Evolutionary conservation across 2,797 vertebrate genomes (phyloP).

Genomic region (Stomatorhinus walkeri): DNA sequence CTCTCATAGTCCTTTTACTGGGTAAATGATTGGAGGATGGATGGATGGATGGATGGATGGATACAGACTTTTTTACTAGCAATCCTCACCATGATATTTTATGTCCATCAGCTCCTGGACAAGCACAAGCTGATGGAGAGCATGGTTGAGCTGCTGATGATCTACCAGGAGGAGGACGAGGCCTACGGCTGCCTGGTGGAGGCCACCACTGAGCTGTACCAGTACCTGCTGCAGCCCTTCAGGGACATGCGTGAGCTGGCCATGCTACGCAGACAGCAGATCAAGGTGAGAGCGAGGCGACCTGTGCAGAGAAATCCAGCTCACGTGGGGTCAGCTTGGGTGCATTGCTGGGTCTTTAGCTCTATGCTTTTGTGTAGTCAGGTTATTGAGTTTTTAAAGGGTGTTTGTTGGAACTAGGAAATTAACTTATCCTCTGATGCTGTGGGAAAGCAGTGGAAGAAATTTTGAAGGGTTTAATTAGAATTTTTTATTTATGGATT

Average conservation of each 20-base stretch:
- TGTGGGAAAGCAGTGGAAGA: neutral
- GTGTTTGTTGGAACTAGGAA: neutral
- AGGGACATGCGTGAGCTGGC: conserved; percentile 96
- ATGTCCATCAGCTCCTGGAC: conserved; percentile 72
- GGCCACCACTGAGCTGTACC: conserved; percentile 88
- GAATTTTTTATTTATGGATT: neutral
- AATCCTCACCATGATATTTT: neutral
- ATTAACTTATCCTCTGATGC: neutral
- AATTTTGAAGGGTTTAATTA: neutral
- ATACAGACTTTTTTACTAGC: neutral
- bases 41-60: neutral
- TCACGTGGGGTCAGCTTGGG: neutral
- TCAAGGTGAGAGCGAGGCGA: conserved; percentile 71
- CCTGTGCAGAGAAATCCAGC: neutral
- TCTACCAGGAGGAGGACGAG: conserved; percentile 89
- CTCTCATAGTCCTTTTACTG: neutral
- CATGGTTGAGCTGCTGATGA: conserved; percentile 89
- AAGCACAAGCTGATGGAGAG: conserved; percentile 82
- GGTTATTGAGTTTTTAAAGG: neutral
- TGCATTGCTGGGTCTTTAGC: neutral
- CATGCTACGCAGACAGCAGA: conserved; percentile 90
- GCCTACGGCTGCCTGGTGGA: conserved; percentile 80
- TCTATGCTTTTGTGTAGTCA: neutral
- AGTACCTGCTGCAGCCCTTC: conserved; percentile 94
- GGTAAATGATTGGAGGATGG: neutral